A percentile compares a stretch with the other conserved stretches of the same genome.
phyloP scores from a whole-genome alignment of 2,888 invertebrate genomes.

The Mythimna loreyi region DNA sequence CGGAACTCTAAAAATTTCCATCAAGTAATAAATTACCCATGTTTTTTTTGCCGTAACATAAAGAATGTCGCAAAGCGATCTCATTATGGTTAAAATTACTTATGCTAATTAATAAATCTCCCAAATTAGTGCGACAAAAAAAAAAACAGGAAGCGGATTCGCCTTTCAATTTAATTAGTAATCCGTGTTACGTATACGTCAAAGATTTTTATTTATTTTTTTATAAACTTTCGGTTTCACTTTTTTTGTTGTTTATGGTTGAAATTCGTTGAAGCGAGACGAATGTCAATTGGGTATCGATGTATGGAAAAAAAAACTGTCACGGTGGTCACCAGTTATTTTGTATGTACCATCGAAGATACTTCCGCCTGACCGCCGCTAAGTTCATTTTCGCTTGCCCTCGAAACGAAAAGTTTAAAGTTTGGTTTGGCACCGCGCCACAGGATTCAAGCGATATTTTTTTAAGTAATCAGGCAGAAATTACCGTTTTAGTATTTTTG shows the following conservation, averaged over 20 bases:
- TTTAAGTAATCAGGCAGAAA: too few species aligned
- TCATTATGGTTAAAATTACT: conserved; percentile 36
- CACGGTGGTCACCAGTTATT: background rate
- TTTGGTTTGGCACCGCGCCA: too few species aligned
- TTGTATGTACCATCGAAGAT: too few species aligned
- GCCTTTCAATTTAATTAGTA: conserved; percentile 53
- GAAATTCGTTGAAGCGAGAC: conserved; percentile 8
- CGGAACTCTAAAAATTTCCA: conserved; percentile 40
- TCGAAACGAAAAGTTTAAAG: too few species aligned
- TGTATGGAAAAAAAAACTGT: background rate
- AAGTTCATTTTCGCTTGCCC: too few species aligned
- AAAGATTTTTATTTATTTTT: conserved; percentile 31
- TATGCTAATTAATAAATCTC: conserved; percentile 47
- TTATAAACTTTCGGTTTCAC: conserved; percentile 50
- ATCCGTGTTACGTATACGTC: conserved; percentile 36
- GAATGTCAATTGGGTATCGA: background rate
- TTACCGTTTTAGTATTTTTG: too few species aligned
- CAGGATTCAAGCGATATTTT: too few species aligned
- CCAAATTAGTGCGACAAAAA: conserved; percentile 45
- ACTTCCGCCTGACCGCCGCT: too few species aligned
- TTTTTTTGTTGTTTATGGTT: conserved; percentile 20
- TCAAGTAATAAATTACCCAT: conserved; percentile 40
- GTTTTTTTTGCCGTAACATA: conserved; percentile 23
- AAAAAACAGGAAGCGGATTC: conserved; percentile 62
- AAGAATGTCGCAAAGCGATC: conserved; percentile 39